Base-by-base conservation (phyloP, 2,888 invertebrate species). In the Copidosoma aretas region DNA sequence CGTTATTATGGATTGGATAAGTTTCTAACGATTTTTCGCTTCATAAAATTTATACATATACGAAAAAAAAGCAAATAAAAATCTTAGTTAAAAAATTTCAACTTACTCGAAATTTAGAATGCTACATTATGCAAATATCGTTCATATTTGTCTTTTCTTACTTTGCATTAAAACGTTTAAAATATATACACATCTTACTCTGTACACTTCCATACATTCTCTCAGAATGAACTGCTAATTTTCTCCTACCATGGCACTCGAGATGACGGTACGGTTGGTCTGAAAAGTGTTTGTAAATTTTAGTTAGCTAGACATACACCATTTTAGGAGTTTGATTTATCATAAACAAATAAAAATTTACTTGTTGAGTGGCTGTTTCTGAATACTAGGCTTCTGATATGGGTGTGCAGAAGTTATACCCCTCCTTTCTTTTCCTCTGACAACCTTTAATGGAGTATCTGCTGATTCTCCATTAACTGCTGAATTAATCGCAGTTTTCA, bases 361-460 rank as follows among this genome's bases (percentile, higher is more conserved):
- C 81, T 80, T 82, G 60, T 74, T 70, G 17, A 17, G 51, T 68
- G 74, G 79, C 10, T 73, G 71, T 58, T 65, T 72, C 67, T 77
- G 81, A 14, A 59, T 64, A 62, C 53, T 73, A 12, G 71, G 70
- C 67, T 80, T 81, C 24, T 80, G 78, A 67, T 82, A 82, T 1
- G 82, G 82, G 76, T 82, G 82, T 5, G 78, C 64, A 19, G 76
- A 72, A 21, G 71, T 74, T 12, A 82, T 56, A 25, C 78, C 81
- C 43, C 80, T 77, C 46, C 81, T 77, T 67, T 81, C 82, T 65
- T 82, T 82, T 3, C 46, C 74, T 54, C 79, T 75, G 10, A 80
- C 68, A 32, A 73, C 75, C 62, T 82, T 82, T 1, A 80, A 58
- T 14, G 70, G 59, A 10, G 73, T 61, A 19, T 76, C 65, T 17